Evolutionary conservation across 2,888 invertebrate genomes (phyloP).

Genomic region (Eristalis arbustorum): DNA sequence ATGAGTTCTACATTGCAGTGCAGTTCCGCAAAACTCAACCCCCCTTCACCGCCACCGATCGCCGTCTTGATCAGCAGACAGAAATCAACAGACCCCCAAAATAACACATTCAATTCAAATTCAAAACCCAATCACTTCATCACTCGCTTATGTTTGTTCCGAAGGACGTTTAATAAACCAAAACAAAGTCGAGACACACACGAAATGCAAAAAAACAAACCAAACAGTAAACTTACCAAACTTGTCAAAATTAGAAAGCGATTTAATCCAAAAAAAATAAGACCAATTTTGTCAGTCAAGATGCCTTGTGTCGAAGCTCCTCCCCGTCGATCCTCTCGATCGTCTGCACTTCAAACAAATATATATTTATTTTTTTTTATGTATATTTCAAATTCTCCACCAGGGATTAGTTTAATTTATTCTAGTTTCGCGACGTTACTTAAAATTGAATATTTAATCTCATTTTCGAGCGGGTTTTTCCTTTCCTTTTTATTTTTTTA

Average conservation of each 20-base stretch:
- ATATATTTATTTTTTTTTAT: not conserved
- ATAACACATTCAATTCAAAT: not conserved
- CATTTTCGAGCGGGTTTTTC: not conserved
- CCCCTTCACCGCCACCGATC: too few species aligned
- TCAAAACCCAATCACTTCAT: not conserved
- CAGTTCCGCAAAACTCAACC: not conserved
- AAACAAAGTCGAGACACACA: not conserved
- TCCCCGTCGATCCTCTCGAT: slow-evolving; percentile 18
- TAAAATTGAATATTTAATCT: not conserved
- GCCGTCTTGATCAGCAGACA: too few species aligned
- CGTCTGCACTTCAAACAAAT: slow-evolving; percentile 5
- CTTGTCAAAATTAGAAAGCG: slow-evolving; percentile 56
- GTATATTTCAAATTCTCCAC: not conserved
- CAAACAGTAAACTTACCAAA: slow-evolving; percentile 52
- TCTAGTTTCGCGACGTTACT: not conserved
- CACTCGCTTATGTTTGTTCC: not conserved
- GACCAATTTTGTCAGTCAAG: slow-evolving; percentile 4
- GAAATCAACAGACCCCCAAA: too few species aligned
- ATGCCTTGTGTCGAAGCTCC: slow-evolving; percentile 8
- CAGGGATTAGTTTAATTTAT: slow-evolving; percentile 6
- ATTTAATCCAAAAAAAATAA: slow-evolving; percentile 50
- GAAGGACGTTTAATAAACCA: not conserved
- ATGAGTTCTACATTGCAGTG: not conserved
- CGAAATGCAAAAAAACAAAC: not conserved
- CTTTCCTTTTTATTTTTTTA: not conserved